phyloP scores from a whole-genome alignment of 1,140 invertebrate species.

The Dendroctonus valens region DNA sequence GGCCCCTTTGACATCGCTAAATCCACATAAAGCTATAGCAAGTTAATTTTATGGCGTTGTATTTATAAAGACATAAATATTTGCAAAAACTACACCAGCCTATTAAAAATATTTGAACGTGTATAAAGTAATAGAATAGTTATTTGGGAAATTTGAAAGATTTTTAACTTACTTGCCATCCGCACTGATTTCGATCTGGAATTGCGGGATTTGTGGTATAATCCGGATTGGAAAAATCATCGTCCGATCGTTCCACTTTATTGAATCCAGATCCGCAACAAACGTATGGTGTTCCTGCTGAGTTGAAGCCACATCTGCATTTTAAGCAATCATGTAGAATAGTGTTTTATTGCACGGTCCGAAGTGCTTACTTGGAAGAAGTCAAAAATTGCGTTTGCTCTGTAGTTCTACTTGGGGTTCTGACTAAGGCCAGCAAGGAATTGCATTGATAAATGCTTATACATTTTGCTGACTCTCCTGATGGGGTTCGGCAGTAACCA shows the following conservation, averaged over 20 bases:
- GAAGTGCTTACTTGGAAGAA: constrained; percentile 10
- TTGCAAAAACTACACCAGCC: too few species aligned
- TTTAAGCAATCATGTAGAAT: background rate
- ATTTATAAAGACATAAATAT: too few species aligned
- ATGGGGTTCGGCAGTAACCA: constrained; percentile 25
- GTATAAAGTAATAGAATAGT: too few species aligned
- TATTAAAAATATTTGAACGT: too few species aligned
- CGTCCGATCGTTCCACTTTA: background rate
- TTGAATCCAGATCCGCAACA: constrained; percentile 43
- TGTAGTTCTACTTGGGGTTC: constrained; percentile 6
- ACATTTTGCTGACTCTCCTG: constrained; percentile 26
- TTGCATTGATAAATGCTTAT: constrained; percentile 16
- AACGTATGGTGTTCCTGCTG: constrained; percentile 37
- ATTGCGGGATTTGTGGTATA: constrained; percentile 23
- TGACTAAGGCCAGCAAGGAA: constrained; percentile 8
- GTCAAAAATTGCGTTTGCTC: constrained; percentile 26
- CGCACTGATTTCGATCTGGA: constrained; percentile 35
- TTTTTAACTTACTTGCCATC: constrained; percentile 35
- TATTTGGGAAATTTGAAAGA: background rate
- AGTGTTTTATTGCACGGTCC: background rate
- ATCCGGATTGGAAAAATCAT: background rate
- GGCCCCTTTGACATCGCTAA: too few species aligned
- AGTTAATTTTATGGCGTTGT: too few species aligned
- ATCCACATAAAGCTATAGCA: too few species aligned
- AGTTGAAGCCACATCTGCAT: constrained; percentile 19